These are phyloP conservation scores for Lepus townsendii DNA, from an alignment of 2,797 vertebrate genomes.

Conservation along the genomic window DNA sequence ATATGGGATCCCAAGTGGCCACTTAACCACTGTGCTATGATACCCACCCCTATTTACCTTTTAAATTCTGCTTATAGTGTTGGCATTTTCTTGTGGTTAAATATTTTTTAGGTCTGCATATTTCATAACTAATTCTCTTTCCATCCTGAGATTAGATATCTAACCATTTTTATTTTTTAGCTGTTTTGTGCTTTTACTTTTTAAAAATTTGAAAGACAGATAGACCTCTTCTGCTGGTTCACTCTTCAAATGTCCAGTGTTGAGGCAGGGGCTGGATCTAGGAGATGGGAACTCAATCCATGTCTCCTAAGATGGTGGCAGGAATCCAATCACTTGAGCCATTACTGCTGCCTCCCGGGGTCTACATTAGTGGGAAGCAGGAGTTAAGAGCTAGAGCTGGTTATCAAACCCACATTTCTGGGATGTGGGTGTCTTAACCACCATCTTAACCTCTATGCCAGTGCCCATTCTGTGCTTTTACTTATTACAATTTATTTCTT, in stretches of 20 bases:
- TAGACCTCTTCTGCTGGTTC: neutral
- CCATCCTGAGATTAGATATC: constrained; percentile 42
- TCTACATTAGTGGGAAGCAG: no score
- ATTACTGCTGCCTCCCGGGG: no score
- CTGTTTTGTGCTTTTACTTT: constrained; percentile 49
- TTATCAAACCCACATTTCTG: no score
- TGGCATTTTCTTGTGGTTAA: constrained; percentile 40
- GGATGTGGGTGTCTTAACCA: no score
- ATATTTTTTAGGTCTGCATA: constrained; percentile 25
- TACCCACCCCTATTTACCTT: neutral
- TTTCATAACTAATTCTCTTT: constrained; percentile 60
- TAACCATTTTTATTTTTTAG: constrained; percentile 58
- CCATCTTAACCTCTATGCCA: neutral
- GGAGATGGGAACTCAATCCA: no score
- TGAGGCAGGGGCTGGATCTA: no score
- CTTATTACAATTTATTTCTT: constrained; percentile 46
- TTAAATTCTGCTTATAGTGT: constrained; percentile 28
- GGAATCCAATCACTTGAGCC: no score
- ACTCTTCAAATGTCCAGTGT: no score
- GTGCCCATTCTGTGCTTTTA: constrained; percentile 38
- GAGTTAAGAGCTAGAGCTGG: no score
- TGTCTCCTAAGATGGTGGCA: no score
- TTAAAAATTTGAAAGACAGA: constrained; percentile 23
- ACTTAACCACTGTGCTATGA: no score
- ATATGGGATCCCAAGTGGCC: no score